phyloP scores from a whole-genome alignment of 2,888 invertebrate genomes.

The Cheilosia urbana region DNA sequence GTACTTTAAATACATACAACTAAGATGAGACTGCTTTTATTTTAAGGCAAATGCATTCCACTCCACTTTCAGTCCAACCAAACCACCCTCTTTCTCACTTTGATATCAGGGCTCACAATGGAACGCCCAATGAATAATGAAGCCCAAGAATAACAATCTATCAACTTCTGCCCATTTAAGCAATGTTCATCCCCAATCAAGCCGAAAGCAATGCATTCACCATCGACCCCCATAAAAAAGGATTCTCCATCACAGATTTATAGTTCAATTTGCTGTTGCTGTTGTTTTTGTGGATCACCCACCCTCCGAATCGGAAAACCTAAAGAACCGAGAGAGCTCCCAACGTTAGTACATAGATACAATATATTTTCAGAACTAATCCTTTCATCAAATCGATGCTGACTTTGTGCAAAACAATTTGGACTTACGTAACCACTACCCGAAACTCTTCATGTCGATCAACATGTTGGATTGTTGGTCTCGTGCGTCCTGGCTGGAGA shows the following conservation, averaged over 20 bases:
- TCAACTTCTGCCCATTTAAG: constrained; percentile 21
- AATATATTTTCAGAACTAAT: constrained; percentile 3
- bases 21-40: not conserved
- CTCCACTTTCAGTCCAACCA: not conserved
- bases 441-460: constrained; percentile 18
- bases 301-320: not conserved
- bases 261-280: constrained; percentile 15
- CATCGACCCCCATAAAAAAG: not conserved
- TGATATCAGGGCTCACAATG: not conserved
- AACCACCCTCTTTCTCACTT: not conserved
- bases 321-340: not conserved
- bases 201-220: constrained; percentile 1
- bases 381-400: constrained; percentile 8
- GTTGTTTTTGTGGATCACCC: not conserved
- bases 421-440: constrained; percentile 1
- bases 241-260: constrained; percentile 14
- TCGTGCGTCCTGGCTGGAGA: not conserved
- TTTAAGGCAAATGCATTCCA: not conserved
- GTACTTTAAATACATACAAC: not conserved
- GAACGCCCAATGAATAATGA: not conserved
- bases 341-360: not conserved
- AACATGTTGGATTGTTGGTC: constrained; percentile 24
- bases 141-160: not conserved
- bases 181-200: constrained; percentile 27
- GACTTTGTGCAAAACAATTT: constrained; percentile 12